Evolutionary conservation across 2,113 vertebrate species (phyloP).

Genomic region (Rhinolophus ferrumequinum): DNA sequence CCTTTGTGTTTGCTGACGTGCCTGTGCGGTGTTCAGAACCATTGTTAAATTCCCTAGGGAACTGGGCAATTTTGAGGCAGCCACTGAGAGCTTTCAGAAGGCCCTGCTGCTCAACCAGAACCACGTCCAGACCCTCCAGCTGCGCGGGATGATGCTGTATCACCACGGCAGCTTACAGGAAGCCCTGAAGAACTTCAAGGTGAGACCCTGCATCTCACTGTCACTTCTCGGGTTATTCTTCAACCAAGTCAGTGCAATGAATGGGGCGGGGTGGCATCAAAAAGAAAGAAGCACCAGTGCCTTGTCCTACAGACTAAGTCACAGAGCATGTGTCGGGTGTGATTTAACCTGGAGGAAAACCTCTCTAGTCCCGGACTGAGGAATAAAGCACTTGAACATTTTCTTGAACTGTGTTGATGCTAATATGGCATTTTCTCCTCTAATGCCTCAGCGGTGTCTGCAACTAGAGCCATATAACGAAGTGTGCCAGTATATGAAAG

Average conservation of each 20-base stretch:
- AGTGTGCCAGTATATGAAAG: slow-evolving; percentile 99
- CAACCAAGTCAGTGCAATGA: background rate
- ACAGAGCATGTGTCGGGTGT: background rate
- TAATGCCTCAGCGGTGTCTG: slow-evolving; percentile 90
- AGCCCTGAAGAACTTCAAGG: slow-evolving; percentile 97
- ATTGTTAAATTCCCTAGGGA: slow-evolving; percentile 86
- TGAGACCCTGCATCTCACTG: slow-evolving; percentile 54
- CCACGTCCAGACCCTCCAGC: slow-evolving; percentile 97
- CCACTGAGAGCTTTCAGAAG: slow-evolving; percentile 98
- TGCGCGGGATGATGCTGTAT: slow-evolving; percentile 98
- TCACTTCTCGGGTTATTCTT: background rate
- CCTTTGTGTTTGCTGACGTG: background rate
- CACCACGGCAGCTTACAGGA: slow-evolving; percentile 96
- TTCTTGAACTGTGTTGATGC: background rate
- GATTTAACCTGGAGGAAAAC: background rate
- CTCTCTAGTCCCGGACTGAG: background rate
- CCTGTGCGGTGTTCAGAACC: background rate
- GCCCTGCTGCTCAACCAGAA: slow-evolving; percentile 97
- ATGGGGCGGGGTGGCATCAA: fast-evolving
- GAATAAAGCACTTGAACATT: background rate
- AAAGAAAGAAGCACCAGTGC: background rate
- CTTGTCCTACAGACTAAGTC: background rate
- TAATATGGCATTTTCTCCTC: background rate
- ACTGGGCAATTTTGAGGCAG: slow-evolving; percentile 96
- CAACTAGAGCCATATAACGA: slow-evolving; percentile 97